Conservation (phyloP, 2,113 vertebrate genomes). For the Dendrocopos noguchii region DNA sequence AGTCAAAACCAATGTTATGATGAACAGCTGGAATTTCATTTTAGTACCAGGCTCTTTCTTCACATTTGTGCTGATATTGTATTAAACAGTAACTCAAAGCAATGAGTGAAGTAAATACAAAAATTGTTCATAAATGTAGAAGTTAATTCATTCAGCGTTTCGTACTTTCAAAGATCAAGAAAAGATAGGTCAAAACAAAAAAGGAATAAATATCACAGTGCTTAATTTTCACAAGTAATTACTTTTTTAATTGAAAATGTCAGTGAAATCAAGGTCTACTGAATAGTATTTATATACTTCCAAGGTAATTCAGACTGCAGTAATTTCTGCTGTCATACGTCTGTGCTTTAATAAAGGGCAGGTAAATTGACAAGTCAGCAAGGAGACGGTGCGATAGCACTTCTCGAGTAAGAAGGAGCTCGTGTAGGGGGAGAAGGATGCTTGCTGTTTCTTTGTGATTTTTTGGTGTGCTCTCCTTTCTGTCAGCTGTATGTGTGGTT, state of each 20-base stretch:
- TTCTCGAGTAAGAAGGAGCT: background rate
- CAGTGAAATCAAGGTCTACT: background rate
- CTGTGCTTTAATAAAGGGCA: slow-evolving; percentile 47
- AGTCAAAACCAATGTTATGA: background rate
- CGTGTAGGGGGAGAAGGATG: background rate
- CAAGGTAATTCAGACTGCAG: slow-evolving; percentile 11
- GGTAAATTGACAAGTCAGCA: slow-evolving; percentile 49
- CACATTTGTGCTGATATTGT: background rate
- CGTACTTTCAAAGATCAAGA: background rate
- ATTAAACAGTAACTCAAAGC: background rate
- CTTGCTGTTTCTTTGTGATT: slow-evolving; percentile 17
- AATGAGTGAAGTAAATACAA: background rate
- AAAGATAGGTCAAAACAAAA: background rate
- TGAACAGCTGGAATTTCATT: background rate
- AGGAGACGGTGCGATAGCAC: background rate
- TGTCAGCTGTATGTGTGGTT: background rate
- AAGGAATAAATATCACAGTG: background rate
- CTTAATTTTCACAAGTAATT: slow-evolving; percentile 42
- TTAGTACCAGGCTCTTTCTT: background rate
- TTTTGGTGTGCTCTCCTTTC: slow-evolving; percentile 15
- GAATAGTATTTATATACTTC: background rate
- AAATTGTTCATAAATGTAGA: background rate
- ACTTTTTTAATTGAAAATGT: slow-evolving; percentile 21
- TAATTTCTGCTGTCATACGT: slow-evolving; percentile 42
- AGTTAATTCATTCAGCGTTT: background rate